Base-by-base conservation (phyloP, 1,140 invertebrate species). In the Ooceraea biroi region DNA sequence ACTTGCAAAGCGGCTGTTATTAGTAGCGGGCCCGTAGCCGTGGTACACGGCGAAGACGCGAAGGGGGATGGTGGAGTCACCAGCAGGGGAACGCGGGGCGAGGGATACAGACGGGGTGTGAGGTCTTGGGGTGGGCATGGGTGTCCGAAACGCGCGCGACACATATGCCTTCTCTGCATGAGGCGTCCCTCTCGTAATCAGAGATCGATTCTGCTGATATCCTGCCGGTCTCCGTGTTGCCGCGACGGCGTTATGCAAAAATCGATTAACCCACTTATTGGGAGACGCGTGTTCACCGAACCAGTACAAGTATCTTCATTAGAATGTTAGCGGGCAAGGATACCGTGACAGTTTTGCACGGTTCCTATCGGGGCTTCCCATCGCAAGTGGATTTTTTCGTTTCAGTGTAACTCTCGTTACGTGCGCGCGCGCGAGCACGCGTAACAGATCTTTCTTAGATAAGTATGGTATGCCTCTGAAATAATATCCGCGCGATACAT, bases 1-100 rank as follows among this genome's bases (percentile, higher is more conserved):
- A 92, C 92, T 93, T 88, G 89, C 89, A 83, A 91, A 91, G 89
- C 90, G 89, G 89, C 86, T 86, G 90, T 91, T 92, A 92, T 92
- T 92, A 92, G 89, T 89, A 87, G 78, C 68, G 48, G 36, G n/a
- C 46, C 19, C 58, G 73, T 58, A 63, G 44, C 46, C 25, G 27
- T 44, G 22, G 46, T 36, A 58, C 50, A 61, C 48, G 25, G 14
- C 52, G 57, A 46, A 17, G 36, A 41, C 25, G 25, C 1, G 61
- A 65, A 46, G 25, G 25, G 17, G 25, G 58, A 36, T 66, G 30
- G 7, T 25, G 52, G 36, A 72, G 22, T 46, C 57, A 46, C 11
- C 14, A 41, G 44, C 41, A 69, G 48, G 48, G 48, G 68, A 57
- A 52, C 36, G 50, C 5, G 25, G 27, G 8, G 76, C 36, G 61